phyloP scores from a whole-genome alignment of 2,113 vertebrate genomes.

The Ellobius talpinus region DNA sequence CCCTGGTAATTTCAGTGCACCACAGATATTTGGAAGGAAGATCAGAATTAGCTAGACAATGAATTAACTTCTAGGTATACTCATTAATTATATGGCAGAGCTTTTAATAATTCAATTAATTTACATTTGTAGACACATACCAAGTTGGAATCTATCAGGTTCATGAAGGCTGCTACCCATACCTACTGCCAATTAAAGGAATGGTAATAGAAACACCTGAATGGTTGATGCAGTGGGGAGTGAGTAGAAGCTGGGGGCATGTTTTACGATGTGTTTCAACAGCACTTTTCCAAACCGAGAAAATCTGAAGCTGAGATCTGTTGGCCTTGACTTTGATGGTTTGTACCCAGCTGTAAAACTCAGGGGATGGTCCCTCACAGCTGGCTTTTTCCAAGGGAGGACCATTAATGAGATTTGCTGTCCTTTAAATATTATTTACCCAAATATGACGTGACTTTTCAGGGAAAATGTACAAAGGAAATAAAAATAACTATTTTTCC shows the following conservation, averaged over 20 bases:
- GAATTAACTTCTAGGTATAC: neutral
- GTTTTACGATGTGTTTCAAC: constrained; percentile 51
- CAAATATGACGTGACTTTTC: constrained; percentile 42
- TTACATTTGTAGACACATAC: neutral
- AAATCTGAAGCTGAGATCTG: constrained; percentile 30
- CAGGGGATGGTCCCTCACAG: neutral
- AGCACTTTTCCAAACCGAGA: constrained; percentile 33
- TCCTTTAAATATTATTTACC: constrained; percentile 63
- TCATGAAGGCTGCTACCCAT: neutral
- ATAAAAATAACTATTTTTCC: constrained; percentile 42
- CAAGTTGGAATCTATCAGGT: neutral
- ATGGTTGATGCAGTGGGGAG: neutral
- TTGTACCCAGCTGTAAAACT: neutral
- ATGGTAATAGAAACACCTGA: neutral
- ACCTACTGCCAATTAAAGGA: neutral
- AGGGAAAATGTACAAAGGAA: constrained; percentile 57
- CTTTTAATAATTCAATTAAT: neutral
- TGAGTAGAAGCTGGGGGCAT: neutral
- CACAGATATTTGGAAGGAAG: neutral
- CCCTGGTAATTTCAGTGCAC: neutral
- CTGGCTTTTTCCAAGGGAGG: constrained; percentile 31
- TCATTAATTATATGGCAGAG: neutral
- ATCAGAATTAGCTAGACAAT: neutral
- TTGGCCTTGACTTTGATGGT: constrained; percentile 6
- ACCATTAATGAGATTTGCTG: constrained; percentile 59